Percentiles rank a stretch among this genome's conserved stretches.
Conservation (phyloP, 2,797 vertebrate species). For the Danio choprae region DNA sequence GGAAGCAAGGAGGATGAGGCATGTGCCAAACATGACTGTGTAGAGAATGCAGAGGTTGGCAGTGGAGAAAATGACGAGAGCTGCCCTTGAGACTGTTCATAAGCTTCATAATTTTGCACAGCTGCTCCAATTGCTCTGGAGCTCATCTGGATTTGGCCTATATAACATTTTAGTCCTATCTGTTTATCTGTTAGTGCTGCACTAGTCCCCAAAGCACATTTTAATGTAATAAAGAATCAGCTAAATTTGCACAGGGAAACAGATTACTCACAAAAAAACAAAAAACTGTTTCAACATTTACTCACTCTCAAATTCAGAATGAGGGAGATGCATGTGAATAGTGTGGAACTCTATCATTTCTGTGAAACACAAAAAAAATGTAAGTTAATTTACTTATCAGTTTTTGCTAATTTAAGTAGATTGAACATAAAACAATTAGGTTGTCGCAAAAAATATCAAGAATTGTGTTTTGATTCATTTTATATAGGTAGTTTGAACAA, state of each 20-base stretch:
- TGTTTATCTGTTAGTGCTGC: conserved; percentile 59
- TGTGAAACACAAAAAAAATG: neutral
- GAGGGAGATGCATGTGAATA: no score
- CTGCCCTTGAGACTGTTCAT: conserved; percentile 37
- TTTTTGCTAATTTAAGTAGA: no score
- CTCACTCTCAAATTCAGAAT: neutral
- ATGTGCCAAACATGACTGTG: conserved; percentile 35
- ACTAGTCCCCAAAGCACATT: conserved; percentile 53
- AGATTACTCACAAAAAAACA: neutral
- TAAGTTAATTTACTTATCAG: no score
- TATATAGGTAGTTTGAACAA: no score
- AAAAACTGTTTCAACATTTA: neutral
- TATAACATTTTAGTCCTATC: conserved; percentile 55
- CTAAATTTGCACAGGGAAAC: neutral
- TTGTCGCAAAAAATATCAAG: no score
- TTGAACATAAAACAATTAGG: no score
- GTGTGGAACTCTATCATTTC: neutral
- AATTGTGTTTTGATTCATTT: no score
- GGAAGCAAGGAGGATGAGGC: conserved; percentile 46
- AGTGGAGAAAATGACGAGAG: conserved; percentile 6
- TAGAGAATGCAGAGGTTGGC: conserved; percentile 45
- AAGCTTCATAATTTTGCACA: conserved; percentile 67
- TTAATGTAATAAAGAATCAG: neutral
- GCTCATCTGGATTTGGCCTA: conserved; percentile 62
- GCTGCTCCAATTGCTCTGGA: conserved; percentile 69